These are phyloP conservation scores for Tor tambroides DNA, from an alignment of 2,113 vertebrate species.

Conservation along the genomic window DNA sequence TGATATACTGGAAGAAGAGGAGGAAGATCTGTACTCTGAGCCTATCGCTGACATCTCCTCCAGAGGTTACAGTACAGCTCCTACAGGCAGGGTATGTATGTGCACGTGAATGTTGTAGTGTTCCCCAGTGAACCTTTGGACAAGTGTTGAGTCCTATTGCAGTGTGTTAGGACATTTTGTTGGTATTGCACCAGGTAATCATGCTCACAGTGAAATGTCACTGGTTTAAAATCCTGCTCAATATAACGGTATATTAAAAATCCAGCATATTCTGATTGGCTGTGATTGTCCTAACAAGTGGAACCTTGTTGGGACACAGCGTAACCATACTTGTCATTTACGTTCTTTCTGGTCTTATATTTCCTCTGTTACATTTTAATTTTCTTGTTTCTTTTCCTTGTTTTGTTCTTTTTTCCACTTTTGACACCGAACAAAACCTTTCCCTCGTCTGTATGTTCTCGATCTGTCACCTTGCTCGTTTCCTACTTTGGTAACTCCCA, in stretches of 20 bases:
- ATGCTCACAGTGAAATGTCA: background rate
- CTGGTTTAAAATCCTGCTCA: background rate
- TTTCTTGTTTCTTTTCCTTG: conserved; percentile 49
- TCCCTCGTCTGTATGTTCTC: conserved; percentile 45
- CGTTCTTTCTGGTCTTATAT: conserved; percentile 25
- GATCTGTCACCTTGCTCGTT: conserved; percentile 48
- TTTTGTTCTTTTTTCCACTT: conserved; percentile 57
- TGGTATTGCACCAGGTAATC: background rate
- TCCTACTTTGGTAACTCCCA: background rate
- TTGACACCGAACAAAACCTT: conserved; percentile 62
- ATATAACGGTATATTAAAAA: background rate
- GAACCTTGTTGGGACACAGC: background rate
- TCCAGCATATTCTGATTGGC: background rate
- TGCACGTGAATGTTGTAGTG: background rate
- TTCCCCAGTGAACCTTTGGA: background rate
- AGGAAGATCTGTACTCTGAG: conserved; percentile 87
- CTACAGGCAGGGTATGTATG: conserved; percentile 81
- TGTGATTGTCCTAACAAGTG: background rate
- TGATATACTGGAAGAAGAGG: conserved; percentile 95
- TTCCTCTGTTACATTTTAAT: conserved; percentile 47
- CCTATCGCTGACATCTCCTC: conserved; percentile 66
- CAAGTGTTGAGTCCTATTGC: background rate
- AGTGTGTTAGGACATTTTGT: background rate
- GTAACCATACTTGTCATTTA: background rate
- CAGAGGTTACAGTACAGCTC: conserved; percentile 65